Percentiles rank a stretch among this genome's conserved stretches.
Evolutionary conservation across 2,888 invertebrate genomes (phyloP).

Genomic region (Arge pagana): DNA sequence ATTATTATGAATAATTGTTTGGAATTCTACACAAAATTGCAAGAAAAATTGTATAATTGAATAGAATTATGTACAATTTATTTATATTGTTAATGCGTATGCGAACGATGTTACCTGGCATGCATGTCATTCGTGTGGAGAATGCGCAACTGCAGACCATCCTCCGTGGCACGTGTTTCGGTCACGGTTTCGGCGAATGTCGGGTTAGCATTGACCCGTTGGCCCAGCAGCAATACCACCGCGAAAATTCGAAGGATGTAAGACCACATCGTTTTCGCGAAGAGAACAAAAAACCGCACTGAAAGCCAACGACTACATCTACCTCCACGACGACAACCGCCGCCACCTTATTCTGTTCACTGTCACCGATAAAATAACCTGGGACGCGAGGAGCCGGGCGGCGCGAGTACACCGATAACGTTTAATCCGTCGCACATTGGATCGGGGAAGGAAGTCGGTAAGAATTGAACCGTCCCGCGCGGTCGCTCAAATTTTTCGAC

Average conservation of each 20-base stretch:
- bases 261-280: neutral
- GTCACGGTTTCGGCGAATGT: neutral
- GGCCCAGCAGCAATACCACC: neutral
- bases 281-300: neutral
- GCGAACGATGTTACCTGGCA: constrained; percentile 59
- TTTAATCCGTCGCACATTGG: too few species aligned
- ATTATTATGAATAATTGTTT: too few species aligned
- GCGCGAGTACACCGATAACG: too few species aligned
- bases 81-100: too few species aligned
- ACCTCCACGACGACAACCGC: neutral
- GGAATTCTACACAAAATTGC: too few species aligned
- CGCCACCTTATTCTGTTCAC: neutral
- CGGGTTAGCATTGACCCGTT: neutral
- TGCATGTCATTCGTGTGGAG: constrained; percentile 94
- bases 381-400: too few species aligned
- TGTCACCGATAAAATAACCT: constrained; percentile 4
- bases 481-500: too few species aligned
- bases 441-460: too few species aligned
- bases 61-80: too few species aligned
- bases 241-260: neutral
- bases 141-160: constrained; percentile 63
- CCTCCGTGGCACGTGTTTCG: constrained; percentile 1
- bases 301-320: too few species aligned
- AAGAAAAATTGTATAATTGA: too few species aligned
- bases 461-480: too few species aligned